Evolutionary conservation across 1,140 invertebrate species (phyloP).

Genomic region (Eubasilissa regina): DNA sequence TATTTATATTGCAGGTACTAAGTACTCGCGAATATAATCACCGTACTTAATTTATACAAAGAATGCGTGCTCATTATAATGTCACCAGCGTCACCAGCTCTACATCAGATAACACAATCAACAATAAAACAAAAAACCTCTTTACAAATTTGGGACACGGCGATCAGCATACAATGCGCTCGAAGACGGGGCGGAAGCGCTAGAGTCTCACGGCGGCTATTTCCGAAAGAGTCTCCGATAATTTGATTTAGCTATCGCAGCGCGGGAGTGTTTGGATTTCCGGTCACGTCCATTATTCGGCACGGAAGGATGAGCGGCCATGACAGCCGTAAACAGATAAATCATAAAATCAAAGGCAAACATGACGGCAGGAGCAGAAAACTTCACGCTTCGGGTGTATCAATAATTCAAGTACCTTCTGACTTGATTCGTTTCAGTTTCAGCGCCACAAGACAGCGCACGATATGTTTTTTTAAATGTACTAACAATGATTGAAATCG

Average conservation of each 20-base stretch:
- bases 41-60: too few species aligned
- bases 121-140: neutral
- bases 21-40: too few species aligned
- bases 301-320: constrained; percentile 24
- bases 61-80: too few species aligned
- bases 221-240: neutral
- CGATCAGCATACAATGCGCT: neutral
- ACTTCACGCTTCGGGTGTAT: constrained; percentile 2
- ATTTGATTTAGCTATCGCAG: constrained; percentile 6
- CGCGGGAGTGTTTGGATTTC: constrained; percentile 14
- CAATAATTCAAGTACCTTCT: neutral
- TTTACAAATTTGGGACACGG: constrained; percentile 5
- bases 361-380: neutral
- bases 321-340: neutral
- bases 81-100: neutral
- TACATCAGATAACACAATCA: constrained; percentile 1
- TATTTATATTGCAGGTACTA: too few species aligned
- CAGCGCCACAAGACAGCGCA: too few species aligned
- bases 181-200: neutral
- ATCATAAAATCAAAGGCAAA: constrained; percentile 25
- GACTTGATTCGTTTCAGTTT: too few species aligned
- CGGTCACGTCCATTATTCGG: constrained; percentile 21
- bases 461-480: neutral
- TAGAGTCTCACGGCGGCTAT: too few species aligned
- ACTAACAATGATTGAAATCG: too few species aligned